Evolutionary conservation across 2,888 invertebrate species (phyloP), one percentile per base, ranked within the genome.

Genomic region (Mimachlamys varia): DNA sequence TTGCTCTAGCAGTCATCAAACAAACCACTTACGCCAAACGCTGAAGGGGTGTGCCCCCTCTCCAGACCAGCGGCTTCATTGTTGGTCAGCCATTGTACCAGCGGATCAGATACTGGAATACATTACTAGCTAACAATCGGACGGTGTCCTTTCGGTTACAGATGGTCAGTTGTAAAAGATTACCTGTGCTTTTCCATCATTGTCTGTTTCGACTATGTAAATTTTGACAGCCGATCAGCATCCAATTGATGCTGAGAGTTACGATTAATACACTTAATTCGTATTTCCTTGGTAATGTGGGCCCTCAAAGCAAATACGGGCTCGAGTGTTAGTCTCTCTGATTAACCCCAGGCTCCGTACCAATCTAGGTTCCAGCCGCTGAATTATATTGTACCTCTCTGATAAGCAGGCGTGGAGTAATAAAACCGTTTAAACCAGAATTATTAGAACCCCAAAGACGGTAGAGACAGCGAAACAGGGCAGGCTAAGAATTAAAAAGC

Each of bases 101-200:
- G 33, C 0, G 76, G 13, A 27, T 15, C 33, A 33, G 76, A 27
- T 33, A 76, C 76, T 13, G 76, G 76, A 76, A 27, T 76, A 76
- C 76, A 76, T 76, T 76, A 76, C 76, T 0, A 27, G 5, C 27
- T 27, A 76, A 76, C 76, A 76, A 76, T 33, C 12, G 76, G 33
- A 76, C 76, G 33, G 76, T 12, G 76, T 2, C 76, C 0, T 27
- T 33, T 76, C 13, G 27, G 76, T 76, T 76, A 76, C 76, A 76
- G 76, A 76, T 76, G 76, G 76, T 76, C 76, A 76, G 76, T 76
- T 76, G 76, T 76, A 33, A 33, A 76, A 76, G 76, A 76, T 76
- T 76, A 76, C 76, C 76, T 76, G 76, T 76, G 76, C 27, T 76
- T 7, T 22, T 12, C 76, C 33, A 76, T 76, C 76, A 22, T 76